Percentiles rank a stretch among this genome's conserved stretches.
Conservation (phyloP, 2,797 vertebrate genomes). For the Dendrocincla tyrannina region DNA sequence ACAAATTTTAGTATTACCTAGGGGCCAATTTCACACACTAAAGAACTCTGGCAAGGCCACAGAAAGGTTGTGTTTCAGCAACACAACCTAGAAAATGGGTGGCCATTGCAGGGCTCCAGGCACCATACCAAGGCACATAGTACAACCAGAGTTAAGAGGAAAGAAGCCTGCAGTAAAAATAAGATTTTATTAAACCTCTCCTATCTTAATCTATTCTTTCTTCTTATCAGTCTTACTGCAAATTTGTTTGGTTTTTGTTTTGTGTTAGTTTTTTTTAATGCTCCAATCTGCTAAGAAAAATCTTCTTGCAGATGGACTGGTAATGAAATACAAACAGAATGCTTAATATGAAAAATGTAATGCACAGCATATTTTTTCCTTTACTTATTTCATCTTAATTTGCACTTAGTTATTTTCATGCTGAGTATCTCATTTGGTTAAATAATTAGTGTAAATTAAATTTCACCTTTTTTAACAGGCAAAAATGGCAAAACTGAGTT, state of each 20-base stretch:
- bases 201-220: neutral
- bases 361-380: neutral
- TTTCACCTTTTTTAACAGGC: conserved; percentile 13
- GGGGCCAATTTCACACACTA: neutral
- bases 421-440: neutral
- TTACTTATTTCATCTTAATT: conserved; percentile 42
- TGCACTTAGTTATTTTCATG: conserved; percentile 52
- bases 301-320: conserved; percentile 29
- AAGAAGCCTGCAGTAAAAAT: neutral
- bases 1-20: neutral
- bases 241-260: neutral
- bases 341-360: neutral
- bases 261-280: neutral
- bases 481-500: conserved; percentile 7
- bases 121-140: neutral
- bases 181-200: neutral
- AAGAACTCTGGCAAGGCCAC: neutral
- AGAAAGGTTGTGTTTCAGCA: neutral
- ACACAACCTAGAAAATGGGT: neutral
- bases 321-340: conserved; percentile 48
- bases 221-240: neutral
- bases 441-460: conserved; percentile 58
- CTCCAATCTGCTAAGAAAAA: conserved; percentile 21
- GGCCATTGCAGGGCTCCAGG: neutral
- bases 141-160: neutral